Percentiles rank a stretch among this genome's conserved stretches.
Evolutionary conservation across 2,797 vertebrate genomes (phyloP).

Genomic region (Erethizon dorsatum): DNA sequence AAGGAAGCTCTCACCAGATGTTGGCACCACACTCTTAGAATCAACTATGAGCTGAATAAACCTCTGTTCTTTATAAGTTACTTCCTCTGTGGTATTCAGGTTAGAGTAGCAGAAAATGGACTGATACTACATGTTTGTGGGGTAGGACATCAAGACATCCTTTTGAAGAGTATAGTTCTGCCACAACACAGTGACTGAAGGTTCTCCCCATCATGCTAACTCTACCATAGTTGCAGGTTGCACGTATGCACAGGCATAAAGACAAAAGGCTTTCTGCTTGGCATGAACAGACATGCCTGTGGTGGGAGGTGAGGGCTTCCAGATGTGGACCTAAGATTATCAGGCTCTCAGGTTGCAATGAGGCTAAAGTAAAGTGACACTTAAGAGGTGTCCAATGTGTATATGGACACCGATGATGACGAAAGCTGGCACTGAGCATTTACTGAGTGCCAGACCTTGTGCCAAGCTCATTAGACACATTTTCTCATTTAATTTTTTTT

Average conservation of each 20-base stretch:
- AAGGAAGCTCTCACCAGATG: neutral
- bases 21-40: neutral
- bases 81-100: neutral
- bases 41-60: neutral
- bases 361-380: neutral
- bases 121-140: too few species aligned
- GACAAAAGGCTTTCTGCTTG: neutral
- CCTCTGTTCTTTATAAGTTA: neutral
- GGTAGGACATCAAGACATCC: neutral
- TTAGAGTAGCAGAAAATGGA: neutral
- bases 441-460: neutral
- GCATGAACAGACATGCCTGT: neutral
- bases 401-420: fast-evolving
- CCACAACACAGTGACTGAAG: neutral
- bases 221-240: neutral
- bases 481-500: neutral
- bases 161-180: neutral
- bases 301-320: neutral
- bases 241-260: neutral
- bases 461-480: neutral
- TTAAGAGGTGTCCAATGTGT: neutral
- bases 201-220: neutral
- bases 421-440: neutral
- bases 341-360: neutral
- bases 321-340: neutral